A percentile compares a stretch with the other conserved stretches of the same genome.
These are phyloP conservation scores for Daboia siamensis DNA, from an alignment of 2,113 vertebrate species.

Conservation along the genomic window DNA sequence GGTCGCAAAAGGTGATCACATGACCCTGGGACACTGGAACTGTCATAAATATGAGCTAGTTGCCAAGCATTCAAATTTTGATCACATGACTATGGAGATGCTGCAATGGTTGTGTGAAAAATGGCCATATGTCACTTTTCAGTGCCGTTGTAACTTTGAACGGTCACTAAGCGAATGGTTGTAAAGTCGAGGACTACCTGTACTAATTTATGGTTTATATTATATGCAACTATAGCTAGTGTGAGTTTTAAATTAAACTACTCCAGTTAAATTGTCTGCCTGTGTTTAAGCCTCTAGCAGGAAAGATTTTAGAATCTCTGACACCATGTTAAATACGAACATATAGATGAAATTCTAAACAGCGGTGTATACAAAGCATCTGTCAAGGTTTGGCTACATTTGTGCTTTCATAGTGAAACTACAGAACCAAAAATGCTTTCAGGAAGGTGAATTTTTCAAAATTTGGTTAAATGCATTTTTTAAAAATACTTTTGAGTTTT, in stretches of 20 bases:
- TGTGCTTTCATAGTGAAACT: background rate
- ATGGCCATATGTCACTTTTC: background rate
- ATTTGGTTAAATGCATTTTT: background rate
- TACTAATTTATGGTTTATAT: background rate
- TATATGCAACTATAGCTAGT: background rate
- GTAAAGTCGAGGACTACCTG: background rate
- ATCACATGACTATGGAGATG: background rate
- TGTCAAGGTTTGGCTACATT: slow-evolving; percentile 5
- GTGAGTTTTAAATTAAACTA: background rate
- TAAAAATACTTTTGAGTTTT: background rate
- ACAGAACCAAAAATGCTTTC: slow-evolving; percentile 18
- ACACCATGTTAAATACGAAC: background rate
- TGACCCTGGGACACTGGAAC: background rate
- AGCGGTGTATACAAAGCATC: background rate
- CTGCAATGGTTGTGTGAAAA: background rate
- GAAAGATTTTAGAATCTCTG: background rate
- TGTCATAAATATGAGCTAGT: background rate
- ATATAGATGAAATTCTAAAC: background rate
- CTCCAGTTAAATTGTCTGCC: background rate
- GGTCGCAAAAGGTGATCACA: background rate
- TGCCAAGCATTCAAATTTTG: background rate
- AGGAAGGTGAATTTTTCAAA: background rate
- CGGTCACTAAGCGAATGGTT: background rate
- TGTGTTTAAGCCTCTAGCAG: background rate
- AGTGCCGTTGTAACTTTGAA: background rate